phyloP scores from a whole-genome alignment of 2,113 vertebrate species.

The Synchiropus splendidus region DNA sequence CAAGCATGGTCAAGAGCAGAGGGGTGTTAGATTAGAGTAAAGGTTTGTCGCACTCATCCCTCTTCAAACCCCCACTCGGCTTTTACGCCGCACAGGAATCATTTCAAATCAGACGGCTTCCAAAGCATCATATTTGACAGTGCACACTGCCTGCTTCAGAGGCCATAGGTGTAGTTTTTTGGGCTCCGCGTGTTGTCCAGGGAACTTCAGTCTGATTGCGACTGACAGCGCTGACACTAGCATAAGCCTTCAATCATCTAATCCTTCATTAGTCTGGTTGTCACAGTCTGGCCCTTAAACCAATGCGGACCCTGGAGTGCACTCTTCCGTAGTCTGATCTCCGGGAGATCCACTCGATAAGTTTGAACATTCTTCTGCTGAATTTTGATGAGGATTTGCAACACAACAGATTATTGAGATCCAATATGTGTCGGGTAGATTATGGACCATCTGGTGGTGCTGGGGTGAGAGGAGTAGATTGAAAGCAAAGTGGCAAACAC shows the following conservation, averaged over 20 bases:
- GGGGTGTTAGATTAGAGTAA: slow-evolving; percentile 33
- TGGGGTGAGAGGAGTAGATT: slow-evolving; percentile 13
- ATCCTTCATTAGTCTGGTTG: slow-evolving; percentile 60
- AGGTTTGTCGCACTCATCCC: slow-evolving; percentile 27
- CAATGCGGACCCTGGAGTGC: slow-evolving; percentile 9
- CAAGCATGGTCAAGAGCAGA: slow-evolving; percentile 25
- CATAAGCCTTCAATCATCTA: slow-evolving; percentile 33
- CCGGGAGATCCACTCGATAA: not conserved
- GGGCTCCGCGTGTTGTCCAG: not conserved
- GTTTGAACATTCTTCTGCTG: slow-evolving; percentile 19
- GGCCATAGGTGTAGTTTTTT: no score
- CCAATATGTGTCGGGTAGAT: slow-evolving; percentile 24
- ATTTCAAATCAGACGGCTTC: not conserved
- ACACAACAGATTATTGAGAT: slow-evolving; percentile 6
- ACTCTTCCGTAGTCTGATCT: slow-evolving; percentile 14
- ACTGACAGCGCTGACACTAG: slow-evolving; percentile 12
- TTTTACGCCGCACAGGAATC: not conserved
- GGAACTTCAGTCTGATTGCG: not conserved
- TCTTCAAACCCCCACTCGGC: slow-evolving; percentile 12
- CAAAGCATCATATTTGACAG: no score
- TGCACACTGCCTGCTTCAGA: no score
- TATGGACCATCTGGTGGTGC: slow-evolving; percentile 17
- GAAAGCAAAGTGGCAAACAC: slow-evolving; percentile 8
- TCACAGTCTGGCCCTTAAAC: slow-evolving; percentile 22
- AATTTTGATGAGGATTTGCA: slow-evolving; percentile 19